Percentiles rank a stretch among this genome's conserved stretches.
Evolutionary conservation across 1,140 invertebrate genomes (phyloP).

Genomic region (Ooceraea biroi): DNA sequence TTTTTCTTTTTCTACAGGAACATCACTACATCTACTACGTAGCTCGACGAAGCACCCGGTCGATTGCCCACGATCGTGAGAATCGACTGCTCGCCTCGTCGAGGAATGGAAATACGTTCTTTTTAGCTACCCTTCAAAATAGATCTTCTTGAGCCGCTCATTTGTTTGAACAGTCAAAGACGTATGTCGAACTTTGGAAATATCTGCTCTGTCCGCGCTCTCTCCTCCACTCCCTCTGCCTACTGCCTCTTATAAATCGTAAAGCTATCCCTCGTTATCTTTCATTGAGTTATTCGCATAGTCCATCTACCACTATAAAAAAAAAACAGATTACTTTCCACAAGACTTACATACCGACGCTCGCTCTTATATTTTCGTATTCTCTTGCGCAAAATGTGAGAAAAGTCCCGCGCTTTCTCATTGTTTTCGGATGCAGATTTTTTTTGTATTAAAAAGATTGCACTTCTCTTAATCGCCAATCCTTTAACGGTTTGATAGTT

Average conservation of each 20-base stretch:
- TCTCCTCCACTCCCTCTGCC: conserved; percentile 1
- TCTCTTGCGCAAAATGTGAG: conserved; percentile 5
- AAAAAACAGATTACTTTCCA: conserved; percentile 56
- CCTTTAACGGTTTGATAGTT: background rate
- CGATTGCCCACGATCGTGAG: conserved; percentile 41
- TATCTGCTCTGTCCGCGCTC: conserved; percentile 31
- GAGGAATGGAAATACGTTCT: conserved; percentile 65
- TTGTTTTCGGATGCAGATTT: background rate
- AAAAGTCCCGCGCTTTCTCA: conserved; percentile 39
- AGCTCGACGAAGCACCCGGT: conserved; percentile 56
- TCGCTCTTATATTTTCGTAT: background rate
- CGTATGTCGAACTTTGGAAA: conserved; percentile 69
- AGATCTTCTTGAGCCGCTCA: conserved; percentile 71
- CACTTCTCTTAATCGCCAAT: background rate
- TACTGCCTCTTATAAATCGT: conserved; percentile 72
- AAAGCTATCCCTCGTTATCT: conserved; percentile 77
- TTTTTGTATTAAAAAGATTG: too few species aligned
- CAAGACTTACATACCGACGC: conserved; percentile 37
- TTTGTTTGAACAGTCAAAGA: conserved; percentile 66
- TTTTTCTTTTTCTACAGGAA: conserved; percentile 67
- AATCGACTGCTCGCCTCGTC: conserved; percentile 57
- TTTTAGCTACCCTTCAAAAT: conserved; percentile 71
- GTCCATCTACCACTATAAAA: conserved; percentile 44
- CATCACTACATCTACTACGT: conserved; percentile 67
- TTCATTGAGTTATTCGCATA: conserved; percentile 52